These are phyloP conservation scores for Acleris laterana DNA, from an alignment of 2,888 invertebrate species.

Conservation along the genomic window DNA sequence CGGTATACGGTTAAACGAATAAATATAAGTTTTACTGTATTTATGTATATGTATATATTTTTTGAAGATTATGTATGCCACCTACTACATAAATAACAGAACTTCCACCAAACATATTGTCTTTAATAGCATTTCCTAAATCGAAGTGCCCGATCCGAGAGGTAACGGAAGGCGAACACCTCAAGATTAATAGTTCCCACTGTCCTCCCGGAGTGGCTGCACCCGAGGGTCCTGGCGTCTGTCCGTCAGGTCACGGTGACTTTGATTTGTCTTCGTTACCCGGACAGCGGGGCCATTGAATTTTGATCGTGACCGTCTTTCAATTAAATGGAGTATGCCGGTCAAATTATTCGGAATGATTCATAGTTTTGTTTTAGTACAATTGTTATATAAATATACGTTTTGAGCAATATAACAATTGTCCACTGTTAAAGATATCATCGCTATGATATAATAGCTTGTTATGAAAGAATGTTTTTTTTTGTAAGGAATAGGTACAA, in stretches of 20 bases:
- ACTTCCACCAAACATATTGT: neutral
- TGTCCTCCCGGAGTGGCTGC: constrained; percentile 74
- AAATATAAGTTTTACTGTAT: too few species aligned
- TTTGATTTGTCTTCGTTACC: constrained; percentile 83
- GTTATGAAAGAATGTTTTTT: too few species aligned
- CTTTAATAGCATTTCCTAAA: constrained; percentile 44
- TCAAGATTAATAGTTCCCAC: constrained; percentile 72
- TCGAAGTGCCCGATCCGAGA: constrained; percentile 59
- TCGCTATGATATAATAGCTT: too few species aligned
- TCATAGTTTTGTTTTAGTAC: neutral
- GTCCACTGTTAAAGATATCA: too few species aligned
- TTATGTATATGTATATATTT: too few species aligned
- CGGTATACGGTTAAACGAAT: too few species aligned
- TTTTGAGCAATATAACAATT: too few species aligned
- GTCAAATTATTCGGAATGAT: neutral
- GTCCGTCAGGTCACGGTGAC: constrained; percentile 63
- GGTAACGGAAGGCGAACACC: constrained; percentile 44
- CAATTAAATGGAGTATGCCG: constrained; percentile 43
- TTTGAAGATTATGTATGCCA: too few species aligned
- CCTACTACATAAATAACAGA: neutral
- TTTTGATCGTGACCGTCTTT: constrained; percentile 54
- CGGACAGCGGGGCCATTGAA: constrained; percentile 65
- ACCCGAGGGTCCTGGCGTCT: constrained; percentile 55
- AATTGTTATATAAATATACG: neutral
- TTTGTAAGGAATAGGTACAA: too few species aligned